These are phyloP conservation scores for Anthrax anthrax DNA, from an alignment of 2,888 invertebrate species.

Conservation along the genomic window DNA sequence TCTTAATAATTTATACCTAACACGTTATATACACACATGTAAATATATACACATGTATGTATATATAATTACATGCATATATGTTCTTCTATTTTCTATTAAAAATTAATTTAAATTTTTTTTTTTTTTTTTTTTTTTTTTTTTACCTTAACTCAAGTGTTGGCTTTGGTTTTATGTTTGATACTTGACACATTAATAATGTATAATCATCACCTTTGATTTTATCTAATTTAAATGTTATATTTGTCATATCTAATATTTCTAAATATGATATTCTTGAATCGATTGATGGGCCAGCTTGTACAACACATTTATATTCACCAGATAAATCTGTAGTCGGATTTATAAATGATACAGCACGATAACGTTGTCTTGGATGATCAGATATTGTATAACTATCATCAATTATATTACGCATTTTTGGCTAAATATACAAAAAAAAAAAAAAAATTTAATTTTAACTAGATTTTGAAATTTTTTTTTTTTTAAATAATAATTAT, in stretches of 20 bases:
- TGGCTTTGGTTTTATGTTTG: conserved; percentile 15
- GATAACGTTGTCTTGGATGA: conserved; percentile 51
- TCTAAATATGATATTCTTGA: conserved; percentile 13
- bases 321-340: conserved; percentile 57
- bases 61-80: too few relatives aligned
- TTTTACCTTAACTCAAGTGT: conserved; percentile 14
- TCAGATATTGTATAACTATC: conserved; percentile 47
- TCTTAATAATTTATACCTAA: too few relatives aligned
- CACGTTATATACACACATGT: too few relatives aligned
- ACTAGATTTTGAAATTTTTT: too few relatives aligned
- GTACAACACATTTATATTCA: conserved; percentile 55
- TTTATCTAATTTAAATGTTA: conserved; percentile 11
- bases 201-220: conserved; percentile 15
- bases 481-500: neutral
- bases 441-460: neutral
- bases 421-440: conserved; percentile 11
- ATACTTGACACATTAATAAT: conserved; percentile 14
- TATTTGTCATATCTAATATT: conserved; percentile 16
- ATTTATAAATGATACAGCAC: conserved; percentile 52
- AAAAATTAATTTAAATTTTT: too few relatives aligned
- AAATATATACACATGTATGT: too few relatives aligned
- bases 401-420: conserved; percentile 43
- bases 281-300: conserved; percentile 37
- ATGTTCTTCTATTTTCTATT: too few relatives aligned
- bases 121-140: neutral